Evolutionary conservation across 92 coral and sea anemone species (phyloP), one percentile per base, ranked within the genome.

Genomic region (Zoanthus solanderi): DNA sequence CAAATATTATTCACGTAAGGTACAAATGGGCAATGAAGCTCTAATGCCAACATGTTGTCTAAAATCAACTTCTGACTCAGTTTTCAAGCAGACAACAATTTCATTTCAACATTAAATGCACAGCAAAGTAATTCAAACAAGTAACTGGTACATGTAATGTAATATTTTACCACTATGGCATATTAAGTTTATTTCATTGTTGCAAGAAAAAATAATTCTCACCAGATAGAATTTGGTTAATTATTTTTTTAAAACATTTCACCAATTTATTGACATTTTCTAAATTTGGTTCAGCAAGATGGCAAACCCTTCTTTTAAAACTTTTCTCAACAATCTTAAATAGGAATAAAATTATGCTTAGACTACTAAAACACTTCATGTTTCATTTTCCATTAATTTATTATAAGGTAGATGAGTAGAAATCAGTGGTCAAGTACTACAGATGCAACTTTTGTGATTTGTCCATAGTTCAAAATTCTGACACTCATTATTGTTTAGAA

Each of bases 51-150:
- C 8, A 66, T 7, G 53, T 68, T 23, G 44, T 31, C 47, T 28
- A 84, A 10, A 50, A 79, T 56, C 84, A 89, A 83, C 81, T 75
- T 75, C 83, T 90, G 97, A 94, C 93, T 94, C 97, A 94, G 95
- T 88, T 78, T 71, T 89, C 90, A 89, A 78, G 75, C 32, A 61
- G 74, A 87, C 88, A 58, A 78, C 89, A 94, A 93, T 89, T 91
- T 89, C 96, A 93, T 69, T 88, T 77, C 87, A 81, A 48, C 78
- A 90, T 13, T 67, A 30, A 48, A 54, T 17, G n/a, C 57, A 50
- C 10, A 7, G n/a, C 45, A 3, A 61, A 50, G 66, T 18, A 15
- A 28, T 63, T 63, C n/a, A 9, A 63, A 18, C 30, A 61, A 16
- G 7, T 5, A 61, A 4, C 10, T 7, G 28, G 30, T 63, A 16